A percentile compares a stretch with the other conserved stretches of the same genome.
phyloP scores from a whole-genome alignment of 2,797 vertebrate species.

The Sebastes kiyomatsui region DNA sequence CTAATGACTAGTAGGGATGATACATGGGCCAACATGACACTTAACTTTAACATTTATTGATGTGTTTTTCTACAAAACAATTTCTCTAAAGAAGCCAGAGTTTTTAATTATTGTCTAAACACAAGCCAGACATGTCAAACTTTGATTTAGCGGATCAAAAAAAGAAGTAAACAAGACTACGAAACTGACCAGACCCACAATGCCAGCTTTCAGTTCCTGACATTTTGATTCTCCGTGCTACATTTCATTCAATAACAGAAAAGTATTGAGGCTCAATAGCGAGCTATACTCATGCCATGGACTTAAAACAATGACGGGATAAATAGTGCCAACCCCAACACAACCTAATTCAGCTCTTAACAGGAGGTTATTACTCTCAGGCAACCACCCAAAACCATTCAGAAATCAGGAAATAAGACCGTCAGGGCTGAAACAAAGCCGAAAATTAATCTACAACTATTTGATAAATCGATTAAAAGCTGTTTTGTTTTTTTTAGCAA shows the following conservation, averaged over 20 bases:
- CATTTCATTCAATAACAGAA: background rate
- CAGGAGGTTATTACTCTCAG: background rate
- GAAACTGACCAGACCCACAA: background rate
- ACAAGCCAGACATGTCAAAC: background rate
- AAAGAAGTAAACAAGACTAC: background rate
- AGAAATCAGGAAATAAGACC: background rate
- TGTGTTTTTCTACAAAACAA: background rate
- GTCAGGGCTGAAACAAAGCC: background rate
- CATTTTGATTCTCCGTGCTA: background rate
- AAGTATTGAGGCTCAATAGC: background rate
- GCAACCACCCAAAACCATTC: background rate
- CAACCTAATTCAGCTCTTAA: background rate
- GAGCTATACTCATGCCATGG: background rate
- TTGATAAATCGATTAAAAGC: background rate
- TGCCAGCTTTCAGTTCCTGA: background rate
- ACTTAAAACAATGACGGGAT: background rate
- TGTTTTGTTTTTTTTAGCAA: background rate
- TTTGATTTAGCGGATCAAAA: background rate
- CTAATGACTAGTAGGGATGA: background rate
- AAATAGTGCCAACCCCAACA: background rate
- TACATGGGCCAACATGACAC: background rate
- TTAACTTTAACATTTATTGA: background rate
- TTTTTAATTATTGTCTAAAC: background rate
- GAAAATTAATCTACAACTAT: background rate
- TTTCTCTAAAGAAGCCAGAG: background rate